phyloP scores from a whole-genome alignment of 2,797 vertebrate genomes.

The Zenarchopterus dispar region DNA sequence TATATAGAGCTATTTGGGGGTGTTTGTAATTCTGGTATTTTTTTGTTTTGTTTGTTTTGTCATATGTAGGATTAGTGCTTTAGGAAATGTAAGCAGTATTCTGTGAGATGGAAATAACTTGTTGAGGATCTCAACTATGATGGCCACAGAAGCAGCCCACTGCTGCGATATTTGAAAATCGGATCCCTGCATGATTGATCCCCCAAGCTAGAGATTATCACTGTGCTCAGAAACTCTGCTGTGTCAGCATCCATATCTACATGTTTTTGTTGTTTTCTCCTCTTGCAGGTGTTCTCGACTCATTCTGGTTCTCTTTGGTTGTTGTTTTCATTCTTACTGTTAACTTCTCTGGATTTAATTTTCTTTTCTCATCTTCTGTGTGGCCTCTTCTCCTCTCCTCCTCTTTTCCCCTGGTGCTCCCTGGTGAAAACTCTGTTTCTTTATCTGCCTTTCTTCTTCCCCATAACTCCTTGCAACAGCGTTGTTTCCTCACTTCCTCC shows the following conservation, averaged over 20 bases:
- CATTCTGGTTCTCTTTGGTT: constrained; percentile 13
- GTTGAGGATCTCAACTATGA: constrained; percentile 42
- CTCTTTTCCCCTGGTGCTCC: constrained; percentile 15
- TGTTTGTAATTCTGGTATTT: constrained; percentile 48
- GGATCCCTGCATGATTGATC: constrained; percentile 56
- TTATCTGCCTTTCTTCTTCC: constrained; percentile 37
- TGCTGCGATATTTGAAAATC: constrained; percentile 56
- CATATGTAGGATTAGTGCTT: constrained; percentile 43
- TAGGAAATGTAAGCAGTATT: constrained; percentile 17
- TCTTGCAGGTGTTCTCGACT: constrained; percentile 14
- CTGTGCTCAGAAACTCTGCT: background rate
- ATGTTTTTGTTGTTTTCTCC: constrained; percentile 13
- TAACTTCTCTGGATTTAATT: constrained; percentile 34
- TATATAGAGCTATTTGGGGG: constrained; percentile 25
- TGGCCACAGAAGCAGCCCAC: constrained; percentile 18
- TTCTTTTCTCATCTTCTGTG: constrained; percentile 1
- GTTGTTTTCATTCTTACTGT: constrained; percentile 37
- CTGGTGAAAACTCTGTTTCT: constrained; percentile 50
- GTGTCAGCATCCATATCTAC: background rate
- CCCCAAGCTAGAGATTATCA: constrained; percentile 25
- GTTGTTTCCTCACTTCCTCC: constrained; percentile 39
- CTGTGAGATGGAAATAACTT: constrained; percentile 47
- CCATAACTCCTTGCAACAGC: constrained; percentile 38
- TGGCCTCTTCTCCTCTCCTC: constrained; percentile 31
- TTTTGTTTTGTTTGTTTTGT: constrained; percentile 30